Conservation (phyloP, 2,888 invertebrate genomes). For the Euplexia lucipara region DNA sequence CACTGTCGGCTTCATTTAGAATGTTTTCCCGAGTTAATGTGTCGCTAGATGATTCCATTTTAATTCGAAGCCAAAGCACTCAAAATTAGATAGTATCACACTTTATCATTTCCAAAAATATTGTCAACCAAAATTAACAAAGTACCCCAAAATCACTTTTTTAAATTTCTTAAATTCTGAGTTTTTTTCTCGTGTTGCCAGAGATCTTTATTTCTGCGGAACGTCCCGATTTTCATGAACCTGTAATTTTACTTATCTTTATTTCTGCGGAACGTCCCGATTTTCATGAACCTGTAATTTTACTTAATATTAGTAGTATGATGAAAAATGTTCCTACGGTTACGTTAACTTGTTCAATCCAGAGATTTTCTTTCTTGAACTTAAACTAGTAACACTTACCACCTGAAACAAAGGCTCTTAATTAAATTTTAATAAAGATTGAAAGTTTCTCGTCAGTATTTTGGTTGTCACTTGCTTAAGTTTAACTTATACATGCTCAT, state of each 20-base stretch:
- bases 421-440: slow-evolving; percentile 63
- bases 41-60: too few relatives aligned
- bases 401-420: slow-evolving; percentile 13
- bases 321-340: too few relatives aligned
- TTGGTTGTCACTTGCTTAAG: slow-evolving; percentile 36
- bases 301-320: too few relatives aligned
- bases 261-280: not conserved
- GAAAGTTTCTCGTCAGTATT: slow-evolving; percentile 36
- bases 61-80: too few relatives aligned
- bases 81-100: too few relatives aligned
- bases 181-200: not conserved
- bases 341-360: not conserved
- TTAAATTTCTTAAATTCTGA: slow-evolving; percentile 18
- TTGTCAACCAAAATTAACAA: too few relatives aligned
- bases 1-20: too few relatives aligned
- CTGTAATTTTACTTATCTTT: too few relatives aligned
- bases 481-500: slow-evolving; percentile 15
- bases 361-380: not conserved
- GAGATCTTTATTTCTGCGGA: not conserved
- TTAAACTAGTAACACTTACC: slow-evolving; percentile 28
- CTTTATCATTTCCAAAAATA: too few relatives aligned
- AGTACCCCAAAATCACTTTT: too few relatives aligned
- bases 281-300: not conserved
- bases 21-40: too few relatives aligned
- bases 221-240: not conserved